These are phyloP conservation scores for Halichoerus grypus DNA, from an alignment of 2,113 vertebrate species.

Conservation along the genomic window DNA sequence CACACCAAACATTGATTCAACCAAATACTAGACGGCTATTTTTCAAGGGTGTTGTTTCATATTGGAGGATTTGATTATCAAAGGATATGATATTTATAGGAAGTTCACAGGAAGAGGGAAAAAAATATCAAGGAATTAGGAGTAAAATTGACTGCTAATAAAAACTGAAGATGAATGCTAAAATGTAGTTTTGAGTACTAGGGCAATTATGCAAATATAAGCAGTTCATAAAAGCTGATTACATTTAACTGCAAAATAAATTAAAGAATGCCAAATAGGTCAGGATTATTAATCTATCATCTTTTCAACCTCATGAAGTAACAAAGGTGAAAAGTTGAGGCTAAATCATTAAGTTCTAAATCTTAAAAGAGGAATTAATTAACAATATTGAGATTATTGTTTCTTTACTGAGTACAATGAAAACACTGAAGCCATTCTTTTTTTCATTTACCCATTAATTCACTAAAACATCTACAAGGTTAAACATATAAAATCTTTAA, in stretches of 20 bases:
- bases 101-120: background rate
- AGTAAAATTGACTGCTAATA: background rate
- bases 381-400: background rate
- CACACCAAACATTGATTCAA: background rate
- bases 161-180: conserved; percentile 10
- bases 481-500: background rate
- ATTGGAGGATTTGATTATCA: background rate
- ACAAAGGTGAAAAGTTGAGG: conserved; percentile 54
- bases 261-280: conserved; percentile 46
- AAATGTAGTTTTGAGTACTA: conserved; percentile 17
- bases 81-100: background rate
- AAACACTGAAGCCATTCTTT: background rate
- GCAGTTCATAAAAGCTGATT: conserved; percentile 41
- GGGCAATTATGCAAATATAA: conserved; percentile 65
- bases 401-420: background rate
- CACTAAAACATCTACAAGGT: background rate
- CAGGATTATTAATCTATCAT: conserved; percentile 58
- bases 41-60: no score
- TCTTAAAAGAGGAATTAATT: conserved; percentile 49
- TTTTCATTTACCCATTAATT: background rate
- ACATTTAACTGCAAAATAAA: conserved; percentile 48
- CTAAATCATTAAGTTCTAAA: conserved; percentile 59
- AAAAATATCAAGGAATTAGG: background rate
- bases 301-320: conserved; percentile 19
- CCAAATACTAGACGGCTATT: background rate